These are phyloP conservation scores for Vidua chalybeata DNA, from an alignment of 2,113 vertebrate genomes.

Conservation along the genomic window DNA sequence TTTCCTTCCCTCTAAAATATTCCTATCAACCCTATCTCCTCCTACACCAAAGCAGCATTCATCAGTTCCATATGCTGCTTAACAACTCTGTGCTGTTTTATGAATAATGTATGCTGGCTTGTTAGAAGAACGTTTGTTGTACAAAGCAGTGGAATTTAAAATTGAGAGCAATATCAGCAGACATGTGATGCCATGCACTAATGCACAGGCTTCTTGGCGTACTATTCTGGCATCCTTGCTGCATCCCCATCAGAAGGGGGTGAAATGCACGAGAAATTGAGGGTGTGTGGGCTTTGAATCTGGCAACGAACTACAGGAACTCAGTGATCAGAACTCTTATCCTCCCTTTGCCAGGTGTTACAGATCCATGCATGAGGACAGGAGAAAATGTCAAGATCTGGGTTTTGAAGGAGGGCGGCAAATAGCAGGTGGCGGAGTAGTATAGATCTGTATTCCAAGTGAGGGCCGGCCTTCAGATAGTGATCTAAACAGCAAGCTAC, in stretches of 20 bases:
- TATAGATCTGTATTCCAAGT: neutral
- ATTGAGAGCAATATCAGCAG: neutral
- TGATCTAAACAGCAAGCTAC: neutral
- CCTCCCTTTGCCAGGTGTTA: neutral
- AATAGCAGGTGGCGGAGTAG: neutral
- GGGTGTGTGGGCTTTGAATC: neutral
- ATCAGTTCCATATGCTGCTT: slow-evolving; percentile 65
- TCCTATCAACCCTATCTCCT: slow-evolving; percentile 46
- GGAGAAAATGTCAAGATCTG: neutral
- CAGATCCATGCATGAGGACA: neutral
- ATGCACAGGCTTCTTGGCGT: neutral
- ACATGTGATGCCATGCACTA: neutral
- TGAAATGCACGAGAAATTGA: rapidly evolving
- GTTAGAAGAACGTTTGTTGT: slow-evolving; percentile 47
- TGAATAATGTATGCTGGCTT: slow-evolving; percentile 64
- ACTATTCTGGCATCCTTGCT: neutral
- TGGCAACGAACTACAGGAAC: neutral
- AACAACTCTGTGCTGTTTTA: slow-evolving; percentile 55
- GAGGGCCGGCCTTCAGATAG: neutral
- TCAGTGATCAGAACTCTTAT: neutral
- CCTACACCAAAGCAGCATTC: slow-evolving; percentile 62
- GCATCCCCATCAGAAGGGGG: neutral
- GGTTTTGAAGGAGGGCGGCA: neutral
- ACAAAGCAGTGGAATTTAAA: slow-evolving; percentile 56
- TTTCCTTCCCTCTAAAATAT: slow-evolving; percentile 48